Percentiles rank a stretch among this genome's conserved stretches.
Evolutionary conservation across 2,797 vertebrate species (phyloP).

Genomic region (Poecilia picta): DNA sequence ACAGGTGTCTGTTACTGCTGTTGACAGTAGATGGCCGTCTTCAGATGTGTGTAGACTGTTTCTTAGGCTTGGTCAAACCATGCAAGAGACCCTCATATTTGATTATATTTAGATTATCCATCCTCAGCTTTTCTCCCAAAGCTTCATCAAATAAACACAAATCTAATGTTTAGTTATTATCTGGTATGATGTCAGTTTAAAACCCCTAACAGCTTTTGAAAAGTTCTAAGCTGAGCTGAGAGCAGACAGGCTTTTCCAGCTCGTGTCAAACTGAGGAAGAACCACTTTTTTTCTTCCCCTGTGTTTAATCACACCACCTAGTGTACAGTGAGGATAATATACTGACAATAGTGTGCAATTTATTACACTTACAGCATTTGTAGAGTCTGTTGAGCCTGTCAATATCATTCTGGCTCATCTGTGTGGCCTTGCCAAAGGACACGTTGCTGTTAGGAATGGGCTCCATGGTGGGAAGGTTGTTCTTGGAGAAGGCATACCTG

Average conservation of each 20-base stretch:
- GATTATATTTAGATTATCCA: neutral
- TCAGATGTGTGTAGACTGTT: too few relatives aligned
- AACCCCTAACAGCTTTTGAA: neutral
- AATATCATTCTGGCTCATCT: constrained; percentile 72
- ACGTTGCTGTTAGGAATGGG: constrained; percentile 69
- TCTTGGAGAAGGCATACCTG: constrained; percentile 76
- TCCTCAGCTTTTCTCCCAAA: neutral
- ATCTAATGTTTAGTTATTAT: too few relatives aligned
- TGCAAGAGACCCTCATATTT: neutral
- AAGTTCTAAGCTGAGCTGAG: neutral
- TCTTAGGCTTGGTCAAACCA: neutral
- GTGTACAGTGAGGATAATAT: neutral
- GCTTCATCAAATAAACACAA: too few relatives aligned
- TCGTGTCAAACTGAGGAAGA: neutral
- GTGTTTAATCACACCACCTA: neutral
- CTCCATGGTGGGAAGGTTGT: constrained; percentile 67
- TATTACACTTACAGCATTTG: constrained; percentile 62
- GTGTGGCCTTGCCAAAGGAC: constrained; percentile 57
- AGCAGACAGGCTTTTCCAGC: neutral
- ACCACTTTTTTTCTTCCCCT: neutral
- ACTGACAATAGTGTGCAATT: neutral
- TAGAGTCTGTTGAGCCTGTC: constrained; percentile 71
- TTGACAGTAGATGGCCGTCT: neutral
- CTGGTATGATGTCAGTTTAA: too few relatives aligned
- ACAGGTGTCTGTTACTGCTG: neutral